These are phyloP conservation scores for Paguma larvata DNA, from an alignment of 2,797 vertebrate species.

Conservation along the genomic window DNA sequence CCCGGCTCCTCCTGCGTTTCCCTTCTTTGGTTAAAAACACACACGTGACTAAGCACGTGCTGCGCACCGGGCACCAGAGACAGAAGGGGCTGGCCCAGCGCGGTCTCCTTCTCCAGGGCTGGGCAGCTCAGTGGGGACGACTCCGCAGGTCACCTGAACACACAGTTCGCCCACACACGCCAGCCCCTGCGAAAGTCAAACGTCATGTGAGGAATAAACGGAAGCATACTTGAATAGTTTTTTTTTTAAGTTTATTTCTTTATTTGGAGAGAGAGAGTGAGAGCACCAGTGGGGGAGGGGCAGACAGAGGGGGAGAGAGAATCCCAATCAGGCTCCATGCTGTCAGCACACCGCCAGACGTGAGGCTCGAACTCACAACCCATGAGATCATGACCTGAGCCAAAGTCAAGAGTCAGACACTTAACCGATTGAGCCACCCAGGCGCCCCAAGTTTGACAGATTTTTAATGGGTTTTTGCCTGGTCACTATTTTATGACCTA, in stretches of 20 bases:
- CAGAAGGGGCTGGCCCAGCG: not conserved
- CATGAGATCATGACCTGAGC: too few relatives aligned
- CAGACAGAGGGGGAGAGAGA: too few relatives aligned
- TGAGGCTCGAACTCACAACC: too few relatives aligned
- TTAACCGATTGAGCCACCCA: too few relatives aligned
- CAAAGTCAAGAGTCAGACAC: too few relatives aligned
- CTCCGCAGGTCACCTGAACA: not conserved
- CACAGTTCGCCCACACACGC: not conserved
- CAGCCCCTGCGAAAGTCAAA: not conserved
- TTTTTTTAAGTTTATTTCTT: not conserved
- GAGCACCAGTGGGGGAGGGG: too few relatives aligned
- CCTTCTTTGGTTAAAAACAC: not conserved
- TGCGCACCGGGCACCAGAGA: not conserved
- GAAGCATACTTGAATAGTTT: not conserved
- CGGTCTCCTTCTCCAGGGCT: not conserved
- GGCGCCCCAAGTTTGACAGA: not conserved
- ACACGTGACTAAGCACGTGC: not conserved
- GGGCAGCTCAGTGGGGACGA: accelerated
- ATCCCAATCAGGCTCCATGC: too few relatives aligned
- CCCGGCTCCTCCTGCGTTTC: not conserved
- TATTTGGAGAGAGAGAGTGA: too few relatives aligned
- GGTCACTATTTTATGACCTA: not conserved
- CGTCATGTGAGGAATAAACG: not conserved
- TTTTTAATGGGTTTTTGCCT: not conserved
- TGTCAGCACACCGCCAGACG: too few relatives aligned